phyloP scores from a whole-genome alignment of 1,140 invertebrate genomes.

The Drosophila simulans region DNA sequence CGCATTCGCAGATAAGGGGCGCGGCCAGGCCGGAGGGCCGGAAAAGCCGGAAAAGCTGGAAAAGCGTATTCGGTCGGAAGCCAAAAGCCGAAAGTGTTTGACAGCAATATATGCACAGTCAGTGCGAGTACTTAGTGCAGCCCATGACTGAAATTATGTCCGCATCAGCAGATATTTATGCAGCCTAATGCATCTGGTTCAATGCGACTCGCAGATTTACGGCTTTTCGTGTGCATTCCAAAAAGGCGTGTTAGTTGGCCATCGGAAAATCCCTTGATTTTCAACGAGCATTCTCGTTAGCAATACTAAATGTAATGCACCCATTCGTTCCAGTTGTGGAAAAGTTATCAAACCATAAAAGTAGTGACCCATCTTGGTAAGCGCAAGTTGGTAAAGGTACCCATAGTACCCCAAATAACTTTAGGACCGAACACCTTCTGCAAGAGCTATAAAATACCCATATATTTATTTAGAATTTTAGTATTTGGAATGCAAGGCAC shows the following conservation, averaged over 20 bases:
- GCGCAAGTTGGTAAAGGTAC: too few species aligned
- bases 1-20: slow-evolving; percentile 6
- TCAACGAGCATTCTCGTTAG: neutral
- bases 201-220: slow-evolving; percentile 35
- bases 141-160: slow-evolving; percentile 50
- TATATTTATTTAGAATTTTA: too few species aligned
- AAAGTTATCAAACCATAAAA: too few species aligned
- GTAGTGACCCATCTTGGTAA: too few species aligned
- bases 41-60: neutral
- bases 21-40: neutral
- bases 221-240: slow-evolving; percentile 1
- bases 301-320: neutral
- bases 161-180: slow-evolving; percentile 56
- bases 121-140: slow-evolving; percentile 26
- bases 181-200: slow-evolving; percentile 51
- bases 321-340: neutral
- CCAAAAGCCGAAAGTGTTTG: slow-evolving; percentile 44
- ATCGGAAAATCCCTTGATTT: slow-evolving; percentile 1
- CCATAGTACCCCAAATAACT: too few species aligned
- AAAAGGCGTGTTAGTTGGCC: neutral
- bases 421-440: too few species aligned
- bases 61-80: slow-evolving; percentile 14
- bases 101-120: slow-evolving; percentile 8
- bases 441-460: too few species aligned
- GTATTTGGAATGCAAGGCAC: too few species aligned